Evolutionary conservation across 1,140 invertebrate species (phyloP), one percentile per base, ranked within the genome.

Genomic region (Orchesella cincta): DNA sequence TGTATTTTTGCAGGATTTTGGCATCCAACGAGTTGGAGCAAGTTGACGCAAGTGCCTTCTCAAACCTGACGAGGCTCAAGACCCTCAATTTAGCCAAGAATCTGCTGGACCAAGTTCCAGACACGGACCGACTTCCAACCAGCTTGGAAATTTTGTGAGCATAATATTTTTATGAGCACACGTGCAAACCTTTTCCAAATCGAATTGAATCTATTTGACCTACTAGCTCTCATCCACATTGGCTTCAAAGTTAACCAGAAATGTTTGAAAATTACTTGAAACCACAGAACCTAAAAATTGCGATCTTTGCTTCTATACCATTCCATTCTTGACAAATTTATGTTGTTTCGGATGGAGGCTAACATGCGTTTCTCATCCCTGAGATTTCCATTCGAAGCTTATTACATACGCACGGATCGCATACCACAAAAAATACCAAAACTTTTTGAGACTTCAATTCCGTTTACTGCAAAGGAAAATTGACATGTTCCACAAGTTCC

Each of bases 71-170:
- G 26, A 86, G 86, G 81, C 85, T 93, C 78, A 87, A 88, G 80
- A 90, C 90, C 83, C 84, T 93, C 74, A 88, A 89, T 46, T 85
- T 93, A 74, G 88, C 90, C 81, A 86, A 89, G 81, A 93, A 93
- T 85, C 85, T 87, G 75, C 88, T 93, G 81, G 85, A 85, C 77
- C 82, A 84, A 73, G 87, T 93, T 79, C 90, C 90, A 26, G 8
- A 26, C 26, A 87, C 88, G 29, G 86, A 88, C 74, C 88, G 90
- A 26, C 88, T 93, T 82, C 82, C 84, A 76, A 86, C 88, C 73
- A 86, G 92, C 46, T 82, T 84, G 71, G 87, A 83, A 39, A 80
- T 81, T 20, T 36, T 81, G 80, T 81, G 78, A 79, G 78, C 67
- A 18, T 16, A 8, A 33, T 64, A 18, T 35, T 67, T 26, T 12